Conservation (phyloP, 2,888 invertebrate species). For the Caenorhabditis sulstoni region DNA sequence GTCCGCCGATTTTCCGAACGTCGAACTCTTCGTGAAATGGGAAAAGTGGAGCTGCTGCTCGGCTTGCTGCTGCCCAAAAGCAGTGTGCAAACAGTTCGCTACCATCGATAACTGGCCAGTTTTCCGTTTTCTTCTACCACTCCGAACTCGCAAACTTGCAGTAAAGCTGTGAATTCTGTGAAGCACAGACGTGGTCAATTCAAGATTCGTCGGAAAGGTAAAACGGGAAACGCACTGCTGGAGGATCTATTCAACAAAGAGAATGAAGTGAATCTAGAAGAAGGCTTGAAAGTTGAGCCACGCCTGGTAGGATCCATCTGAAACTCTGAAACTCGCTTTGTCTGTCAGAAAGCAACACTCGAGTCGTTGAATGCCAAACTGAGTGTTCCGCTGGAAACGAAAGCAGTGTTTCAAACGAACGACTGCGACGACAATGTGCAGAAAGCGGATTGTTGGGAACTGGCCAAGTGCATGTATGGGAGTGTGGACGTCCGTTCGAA, state of each 20-base stretch:
- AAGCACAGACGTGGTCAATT: slow-evolving; percentile 23
- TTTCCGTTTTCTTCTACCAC: neutral
- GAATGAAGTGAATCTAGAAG: neutral
- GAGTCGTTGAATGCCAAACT: neutral
- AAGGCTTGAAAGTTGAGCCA: neutral
- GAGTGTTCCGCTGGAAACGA: slow-evolving; percentile 13
- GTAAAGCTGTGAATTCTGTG: slow-evolving; percentile 25
- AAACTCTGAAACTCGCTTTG: no score
- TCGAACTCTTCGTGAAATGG: slow-evolving; percentile 46
- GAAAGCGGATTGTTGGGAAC: slow-evolving; percentile 50
- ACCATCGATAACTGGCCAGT: slow-evolving; percentile 33
- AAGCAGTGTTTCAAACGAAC: slow-evolving; percentile 32
- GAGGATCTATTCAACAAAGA: slow-evolving; percentile 9
- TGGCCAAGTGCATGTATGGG: slow-evolving; percentile 31
- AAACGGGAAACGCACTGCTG: slow-evolving; percentile 20
- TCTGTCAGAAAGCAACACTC: no score
- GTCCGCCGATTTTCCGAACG: slow-evolving; percentile 11
- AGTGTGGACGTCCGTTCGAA: slow-evolving; percentile 4
- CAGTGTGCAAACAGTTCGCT: slow-evolving; percentile 33
- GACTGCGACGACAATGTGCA: slow-evolving; percentile 38
- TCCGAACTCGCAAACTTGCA: neutral
- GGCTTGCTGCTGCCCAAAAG: slow-evolving; percentile 52
- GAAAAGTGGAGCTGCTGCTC: slow-evolving; percentile 55
- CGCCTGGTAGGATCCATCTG: no score
- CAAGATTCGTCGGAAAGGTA: slow-evolving; percentile 4